Conservation (phyloP, 2,797 vertebrate genomes). For the Melanotaenia pygmaea region DNA sequence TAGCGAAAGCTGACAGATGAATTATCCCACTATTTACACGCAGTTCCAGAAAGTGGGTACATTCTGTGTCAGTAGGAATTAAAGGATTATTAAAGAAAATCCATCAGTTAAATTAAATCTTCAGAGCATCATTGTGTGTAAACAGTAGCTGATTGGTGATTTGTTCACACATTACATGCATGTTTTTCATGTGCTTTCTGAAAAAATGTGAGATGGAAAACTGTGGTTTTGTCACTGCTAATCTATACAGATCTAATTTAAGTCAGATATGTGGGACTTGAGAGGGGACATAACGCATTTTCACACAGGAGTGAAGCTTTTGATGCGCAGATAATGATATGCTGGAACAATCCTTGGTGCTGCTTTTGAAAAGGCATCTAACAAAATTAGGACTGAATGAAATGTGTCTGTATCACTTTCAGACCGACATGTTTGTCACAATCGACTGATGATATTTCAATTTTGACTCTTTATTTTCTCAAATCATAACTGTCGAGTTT, state of each 20-base stretch:
- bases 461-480: no score
- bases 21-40: conserved; percentile 10
- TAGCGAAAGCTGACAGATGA: conserved; percentile 14
- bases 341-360: conserved; percentile 25
- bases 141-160: neutral
- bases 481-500: neutral
- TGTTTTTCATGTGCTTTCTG: conserved; percentile 6
- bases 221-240: conserved; percentile 22
- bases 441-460: neutral
- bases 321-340: conserved; percentile 16
- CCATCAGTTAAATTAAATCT: neutral
- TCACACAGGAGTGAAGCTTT: conserved; percentile 10
- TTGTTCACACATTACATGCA: neutral
- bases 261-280: conserved; percentile 17
- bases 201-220: conserved; percentile 2
- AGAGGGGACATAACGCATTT: conserved; percentile 26
- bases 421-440: neutral
- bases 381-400: neutral
- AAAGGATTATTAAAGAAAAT: conserved; percentile 7
- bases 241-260: conserved; percentile 32
- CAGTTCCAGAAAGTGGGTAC: conserved; percentile 8
- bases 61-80: conserved; percentile 14
- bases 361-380: conserved; percentile 20
- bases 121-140: neutral
- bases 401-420: neutral